Conservation (phyloP, 2,797 vertebrate species). For the Gallirallus australis region DNA sequence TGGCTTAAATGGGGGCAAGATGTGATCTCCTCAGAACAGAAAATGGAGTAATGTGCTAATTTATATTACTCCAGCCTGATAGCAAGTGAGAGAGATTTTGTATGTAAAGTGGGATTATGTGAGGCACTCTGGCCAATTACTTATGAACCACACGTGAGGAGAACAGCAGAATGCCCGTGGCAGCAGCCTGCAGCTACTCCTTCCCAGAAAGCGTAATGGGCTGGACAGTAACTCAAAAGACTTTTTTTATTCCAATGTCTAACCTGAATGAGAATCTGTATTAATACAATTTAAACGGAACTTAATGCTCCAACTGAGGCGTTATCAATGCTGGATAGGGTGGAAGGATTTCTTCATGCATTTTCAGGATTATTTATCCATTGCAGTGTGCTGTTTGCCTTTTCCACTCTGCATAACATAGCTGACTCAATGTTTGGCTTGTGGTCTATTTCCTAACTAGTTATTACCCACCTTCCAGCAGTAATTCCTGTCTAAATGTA, state of each 20-base stretch:
- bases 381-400: not conserved
- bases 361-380: not conserved
- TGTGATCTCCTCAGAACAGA: not conserved
- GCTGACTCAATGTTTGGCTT: not conserved
- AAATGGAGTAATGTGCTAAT: not conserved
- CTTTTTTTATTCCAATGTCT: not conserved
- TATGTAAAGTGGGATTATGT: not conserved
- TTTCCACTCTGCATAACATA: not conserved
- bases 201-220: not conserved
- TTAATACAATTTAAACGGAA: not conserved
- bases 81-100: not conserved
- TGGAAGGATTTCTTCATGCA: not conserved
- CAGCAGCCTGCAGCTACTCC: not conserved
- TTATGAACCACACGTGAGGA: not conserved
- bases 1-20: not conserved
- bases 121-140: not conserved
- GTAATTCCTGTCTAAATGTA: not conserved
- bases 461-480: not conserved
- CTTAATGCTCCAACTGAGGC: not conserved
- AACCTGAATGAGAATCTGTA: not conserved
- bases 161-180: not conserved
- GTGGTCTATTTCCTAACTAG: not conserved
- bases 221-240: not conserved
- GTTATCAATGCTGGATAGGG: not conserved
- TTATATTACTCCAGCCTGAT: not conserved